These are phyloP conservation scores for Mechanitis mazaeus DNA, from an alignment of 2,888 invertebrate species.

Conservation along the genomic window DNA sequence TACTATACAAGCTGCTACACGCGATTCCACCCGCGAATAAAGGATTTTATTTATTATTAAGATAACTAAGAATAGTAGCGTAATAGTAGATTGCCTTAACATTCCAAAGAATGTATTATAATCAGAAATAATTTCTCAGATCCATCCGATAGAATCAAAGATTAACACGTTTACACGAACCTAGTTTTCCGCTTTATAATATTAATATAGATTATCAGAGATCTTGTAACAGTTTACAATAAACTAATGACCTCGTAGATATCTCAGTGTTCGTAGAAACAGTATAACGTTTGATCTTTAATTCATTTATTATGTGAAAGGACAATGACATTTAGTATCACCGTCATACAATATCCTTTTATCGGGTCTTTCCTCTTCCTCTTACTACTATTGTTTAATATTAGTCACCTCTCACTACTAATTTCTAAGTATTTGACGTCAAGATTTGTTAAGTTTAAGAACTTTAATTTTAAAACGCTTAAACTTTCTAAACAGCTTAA, in stretches of 20 bases:
- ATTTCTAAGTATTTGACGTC: not conserved
- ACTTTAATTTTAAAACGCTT: not conserved
- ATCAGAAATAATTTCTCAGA: too few relatives aligned
- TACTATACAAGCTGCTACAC: too few relatives aligned
- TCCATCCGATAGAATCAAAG: too few relatives aligned
- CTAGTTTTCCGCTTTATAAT: too few relatives aligned
- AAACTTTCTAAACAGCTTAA: too few relatives aligned
- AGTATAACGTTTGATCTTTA: not conserved
- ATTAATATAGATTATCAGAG: not conserved
- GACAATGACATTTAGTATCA: not conserved
- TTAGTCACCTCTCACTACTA: conserved; percentile 9
- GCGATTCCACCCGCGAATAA: too few relatives aligned
- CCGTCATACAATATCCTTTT: conserved; percentile 12
- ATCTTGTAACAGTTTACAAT: not conserved
- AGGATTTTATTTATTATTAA: too few relatives aligned
- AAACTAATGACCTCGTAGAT: not conserved
- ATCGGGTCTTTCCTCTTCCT: conserved; percentile 25
- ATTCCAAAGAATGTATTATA: too few relatives aligned
- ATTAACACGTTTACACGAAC: too few relatives aligned
- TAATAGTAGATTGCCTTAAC: too few relatives aligned
- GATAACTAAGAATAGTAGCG: too few relatives aligned
- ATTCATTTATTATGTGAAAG: not conserved
- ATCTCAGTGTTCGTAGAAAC: not conserved
- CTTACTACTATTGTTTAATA: conserved; percentile 9
- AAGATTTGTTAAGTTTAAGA: not conserved